Evolutionary conservation across 2,113 vertebrate species (phyloP), one percentile per base, ranked within the genome.

Genomic region (Mellivora capensis): DNA sequence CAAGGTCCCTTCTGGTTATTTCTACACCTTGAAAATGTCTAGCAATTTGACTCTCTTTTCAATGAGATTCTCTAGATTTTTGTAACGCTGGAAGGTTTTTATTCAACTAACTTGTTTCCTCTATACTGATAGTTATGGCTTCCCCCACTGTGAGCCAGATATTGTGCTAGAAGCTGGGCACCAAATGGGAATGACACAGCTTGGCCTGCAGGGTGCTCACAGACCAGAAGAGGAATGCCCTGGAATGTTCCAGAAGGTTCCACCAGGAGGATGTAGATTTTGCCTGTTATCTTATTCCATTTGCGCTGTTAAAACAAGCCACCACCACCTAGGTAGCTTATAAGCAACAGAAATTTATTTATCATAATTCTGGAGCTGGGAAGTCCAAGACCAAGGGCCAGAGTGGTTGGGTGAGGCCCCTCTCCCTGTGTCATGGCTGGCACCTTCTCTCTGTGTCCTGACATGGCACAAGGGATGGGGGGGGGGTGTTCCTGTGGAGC

Each of bases 131-230:
- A 29, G 47, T 29, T 71, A 3, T 9, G 2, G 27, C 47, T 44
- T 44, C 59, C 54, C 61, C 31, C 0, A 0, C 44, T 5, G 7
- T 4, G 27, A 49, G 15, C 12, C 64, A 81, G 57, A 42, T 2
- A 1, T 12, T n/a, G 14, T 29, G 42, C 5, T 39, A 47, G 54
- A 64, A 95, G 27, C 18, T 85, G 7, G 44, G 5, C 18, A 7
- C 0, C n/a, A 57, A 6, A 47, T 34, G 21, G 2, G 12, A 71
- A 21, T 7, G 59, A 61, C 1, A 0, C 34, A 64, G n/a, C 1
- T 5, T 2, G 52, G 52, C 67, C 25, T 67, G 25, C 7, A 10
- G 17, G 49, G 42, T 13, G 25, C 57, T 49, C 62, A 31, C 3
- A 15, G 7, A 39, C 7, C 7, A 14, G 5, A 74, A 4, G 37